Conservation (phyloP, 2,113 vertebrate species). For the Rhinoderma darwinii region DNA sequence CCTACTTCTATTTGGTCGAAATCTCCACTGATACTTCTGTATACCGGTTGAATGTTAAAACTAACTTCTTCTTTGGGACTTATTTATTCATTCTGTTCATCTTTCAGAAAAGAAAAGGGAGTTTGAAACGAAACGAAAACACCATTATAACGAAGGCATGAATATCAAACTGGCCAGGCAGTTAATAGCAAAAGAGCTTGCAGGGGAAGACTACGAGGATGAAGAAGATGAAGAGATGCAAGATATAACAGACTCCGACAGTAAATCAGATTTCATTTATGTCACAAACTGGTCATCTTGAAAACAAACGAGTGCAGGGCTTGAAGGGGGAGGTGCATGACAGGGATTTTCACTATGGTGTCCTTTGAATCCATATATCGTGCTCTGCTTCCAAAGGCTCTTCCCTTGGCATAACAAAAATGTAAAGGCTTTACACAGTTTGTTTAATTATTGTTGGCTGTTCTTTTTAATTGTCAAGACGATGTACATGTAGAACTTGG, state of each 20-base stretch:
- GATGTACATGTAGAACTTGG: no score
- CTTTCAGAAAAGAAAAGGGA: slow-evolving; percentile 86
- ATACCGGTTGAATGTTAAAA: not conserved
- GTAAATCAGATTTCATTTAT: slow-evolving; percentile 9
- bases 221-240: slow-evolving; percentile 81
- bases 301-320: no score
- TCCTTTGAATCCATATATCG: no score
- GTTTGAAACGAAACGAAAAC: slow-evolving; percentile 97
- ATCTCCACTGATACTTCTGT: no score
- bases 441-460: no score
- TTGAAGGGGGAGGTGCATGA: no score
- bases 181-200: slow-evolving; percentile 90
- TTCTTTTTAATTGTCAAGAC: no score
- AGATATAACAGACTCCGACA: slow-evolving; percentile 82
- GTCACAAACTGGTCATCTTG: not conserved
- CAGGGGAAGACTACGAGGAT: slow-evolving; percentile 76
- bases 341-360: no score
- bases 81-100: not conserved
- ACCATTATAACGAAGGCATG: slow-evolving; percentile 95
- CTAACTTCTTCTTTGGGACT: not conserved
- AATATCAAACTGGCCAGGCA: slow-evolving; percentile 96
- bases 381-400: no score
- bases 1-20: no score
- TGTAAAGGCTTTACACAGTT: no score
- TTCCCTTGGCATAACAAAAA: no score